Conservation (phyloP, 37 sponge, comb jelly and placozoan genomes). For the Cliona cf. orientalis region DNA sequence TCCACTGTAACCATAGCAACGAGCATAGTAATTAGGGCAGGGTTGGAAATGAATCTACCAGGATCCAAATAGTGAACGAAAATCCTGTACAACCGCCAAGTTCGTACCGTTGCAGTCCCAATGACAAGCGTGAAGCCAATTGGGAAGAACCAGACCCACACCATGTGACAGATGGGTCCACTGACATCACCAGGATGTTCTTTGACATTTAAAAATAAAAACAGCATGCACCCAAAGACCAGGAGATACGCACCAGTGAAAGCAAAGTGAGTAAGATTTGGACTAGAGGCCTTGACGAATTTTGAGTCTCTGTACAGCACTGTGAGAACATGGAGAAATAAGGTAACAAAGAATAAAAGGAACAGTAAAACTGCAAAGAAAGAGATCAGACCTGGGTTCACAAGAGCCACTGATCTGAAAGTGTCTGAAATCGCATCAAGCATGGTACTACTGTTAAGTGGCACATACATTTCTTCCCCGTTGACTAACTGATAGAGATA, state of each 20-base stretch:
- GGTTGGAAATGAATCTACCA: too few species aligned
- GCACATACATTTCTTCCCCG: background rate
- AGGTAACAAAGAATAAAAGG: background rate
- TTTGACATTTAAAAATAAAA: background rate
- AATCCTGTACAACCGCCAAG: too few species aligned
- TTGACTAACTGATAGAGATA: background rate
- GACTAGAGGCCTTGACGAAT: background rate
- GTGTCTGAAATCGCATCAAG: too few species aligned
- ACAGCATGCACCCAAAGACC: background rate
- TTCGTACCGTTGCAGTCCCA: too few species aligned
- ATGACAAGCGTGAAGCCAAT: too few species aligned
- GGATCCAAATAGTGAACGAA: too few species aligned
- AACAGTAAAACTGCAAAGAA: background rate
- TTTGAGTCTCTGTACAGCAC: background rate
- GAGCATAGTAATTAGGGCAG: too few species aligned
- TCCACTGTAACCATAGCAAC: too few species aligned
- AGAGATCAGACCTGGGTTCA: background rate
- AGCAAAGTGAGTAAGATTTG: background rate
- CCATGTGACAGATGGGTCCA: background rate
- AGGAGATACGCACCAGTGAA: background rate
- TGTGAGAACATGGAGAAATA: background rate
- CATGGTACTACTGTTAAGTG: too few species aligned
- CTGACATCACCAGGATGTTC: too few species aligned
- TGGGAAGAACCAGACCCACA: too few species aligned
- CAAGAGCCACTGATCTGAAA: background rate